phyloP scores from a whole-genome alignment of 2,797 vertebrate genomes.

The Sebastes cheni region DNA sequence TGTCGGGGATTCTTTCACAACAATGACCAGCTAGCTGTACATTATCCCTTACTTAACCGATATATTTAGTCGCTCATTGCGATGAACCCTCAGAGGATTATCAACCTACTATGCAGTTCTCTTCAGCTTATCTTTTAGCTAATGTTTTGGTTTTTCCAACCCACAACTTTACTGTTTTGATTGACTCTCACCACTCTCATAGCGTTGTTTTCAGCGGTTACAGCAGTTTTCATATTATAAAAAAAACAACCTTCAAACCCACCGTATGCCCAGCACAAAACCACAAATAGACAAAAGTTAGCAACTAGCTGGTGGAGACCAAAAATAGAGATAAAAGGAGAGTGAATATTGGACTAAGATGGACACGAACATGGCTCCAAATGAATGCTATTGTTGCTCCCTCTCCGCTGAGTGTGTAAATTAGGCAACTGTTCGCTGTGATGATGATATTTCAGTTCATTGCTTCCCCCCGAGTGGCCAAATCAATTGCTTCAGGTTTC shows the following conservation, averaged over 20 bases:
- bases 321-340: not conserved
- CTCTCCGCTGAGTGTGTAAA: not conserved
- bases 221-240: not conserved
- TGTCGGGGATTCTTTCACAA: too few relatives aligned
- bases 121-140: not conserved
- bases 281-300: not conserved
- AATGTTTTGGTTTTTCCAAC: not conserved
- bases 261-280: not conserved
- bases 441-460: not conserved
- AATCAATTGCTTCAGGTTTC: not conserved
- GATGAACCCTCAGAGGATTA: not conserved
- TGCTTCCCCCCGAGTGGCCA: not conserved
- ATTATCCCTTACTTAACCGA: too few relatives aligned
- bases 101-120: not conserved
- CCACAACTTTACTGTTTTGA: not conserved
- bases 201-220: not conserved
- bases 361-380: not conserved
- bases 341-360: not conserved
- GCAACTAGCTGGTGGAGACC: not conserved
- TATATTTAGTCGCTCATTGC: not conserved
- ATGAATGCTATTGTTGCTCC: not conserved
- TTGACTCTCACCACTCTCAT: not conserved
- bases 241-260: not conserved
- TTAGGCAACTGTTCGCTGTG: too few relatives aligned
- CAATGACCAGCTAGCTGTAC: too few relatives aligned